Conservation (phyloP, 2,888 invertebrate species). For the Athalia rosae region DNA sequence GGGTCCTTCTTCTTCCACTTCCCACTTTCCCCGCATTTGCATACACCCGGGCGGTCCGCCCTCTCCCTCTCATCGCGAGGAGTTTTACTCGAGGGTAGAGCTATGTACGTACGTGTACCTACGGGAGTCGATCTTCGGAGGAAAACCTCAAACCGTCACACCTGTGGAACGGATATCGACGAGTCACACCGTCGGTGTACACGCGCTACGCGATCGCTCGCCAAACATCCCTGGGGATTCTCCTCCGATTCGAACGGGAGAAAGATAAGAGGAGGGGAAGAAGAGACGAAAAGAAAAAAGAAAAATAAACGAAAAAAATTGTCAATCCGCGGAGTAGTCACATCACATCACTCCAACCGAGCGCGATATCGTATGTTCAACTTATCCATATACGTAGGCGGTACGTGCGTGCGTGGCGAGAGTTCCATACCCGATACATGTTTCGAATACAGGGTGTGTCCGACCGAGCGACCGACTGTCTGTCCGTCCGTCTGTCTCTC, state of each 20-base stretch:
- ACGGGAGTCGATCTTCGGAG: no score
- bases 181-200: no score
- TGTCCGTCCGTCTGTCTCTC: neutral
- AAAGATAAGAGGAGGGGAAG: no score
- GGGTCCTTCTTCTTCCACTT: slow-evolving; percentile 31
- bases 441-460: slow-evolving; percentile 28
- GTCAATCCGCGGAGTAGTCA: neutral
- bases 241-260: no score
- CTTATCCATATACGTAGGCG: neutral
- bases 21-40: slow-evolving; percentile 46
- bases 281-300: no score
- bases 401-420: neutral
- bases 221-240: no score
- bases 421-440: neutral
- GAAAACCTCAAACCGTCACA: no score
- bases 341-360: slow-evolving; percentile 19
- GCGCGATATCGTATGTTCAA: neutral
- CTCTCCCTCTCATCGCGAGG: slow-evolving; percentile 51
- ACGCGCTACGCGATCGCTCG: no score
- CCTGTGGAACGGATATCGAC: no score
- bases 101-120: no score
- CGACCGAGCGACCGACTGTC: neutral
- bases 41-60: slow-evolving; percentile 51
- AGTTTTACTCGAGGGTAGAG: neutral
- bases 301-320: neutral